Base-by-base conservation (phyloP, 2,797 vertebrate species). In the Clarias fuscus region DNA sequence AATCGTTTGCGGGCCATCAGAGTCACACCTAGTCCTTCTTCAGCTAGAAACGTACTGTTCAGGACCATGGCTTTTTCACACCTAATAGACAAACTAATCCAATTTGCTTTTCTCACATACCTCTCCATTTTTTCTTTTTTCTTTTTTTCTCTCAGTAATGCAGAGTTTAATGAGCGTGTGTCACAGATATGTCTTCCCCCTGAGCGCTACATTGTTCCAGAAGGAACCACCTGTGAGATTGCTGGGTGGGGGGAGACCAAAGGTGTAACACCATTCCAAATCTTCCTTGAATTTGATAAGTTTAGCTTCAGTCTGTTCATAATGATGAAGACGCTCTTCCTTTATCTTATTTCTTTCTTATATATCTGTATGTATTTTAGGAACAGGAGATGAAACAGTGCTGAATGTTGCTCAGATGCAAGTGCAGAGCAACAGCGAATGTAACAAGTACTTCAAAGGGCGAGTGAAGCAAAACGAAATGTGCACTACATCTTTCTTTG, bases 181-280 rank as follows among this genome's bases (percentile, higher is more conserved):
- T 97, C 97, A 88, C 95, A 97, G 88, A 99, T 99, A 92, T 99
- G 98, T 92, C 95, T 99, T 64, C 98, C 98, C 0, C 98, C 97
- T 0, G 97, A 98, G 92, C 95, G 93, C 84, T 98, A 97, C 70
- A 91, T 98, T 0, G 97, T 99, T n/a, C 94, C 96, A 0, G 94
- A 95, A 0, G 93, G 88, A 43, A 98, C 97, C 0, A 0, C 30
- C 53, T 99, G 98, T 27, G 98, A 99, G 94, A 98, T 99, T 0
- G 96, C 98, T 0, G 98, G 98, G 86, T 99, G 97, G 97, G 97
- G 97, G 0, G 97, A 98, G 87, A 98, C 97, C 6, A 94, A 92
- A 97, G 97, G 98, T 96, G 94, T 93, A 92, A 91, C 33, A 48
- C 17, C 17, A n/a, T 43, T 77, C 30, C 48, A 78, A 18, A 56